These are phyloP conservation scores for Adelognathus sp. DNA, from an alignment of 2,888 invertebrate species.

Conservation along the genomic window DNA sequence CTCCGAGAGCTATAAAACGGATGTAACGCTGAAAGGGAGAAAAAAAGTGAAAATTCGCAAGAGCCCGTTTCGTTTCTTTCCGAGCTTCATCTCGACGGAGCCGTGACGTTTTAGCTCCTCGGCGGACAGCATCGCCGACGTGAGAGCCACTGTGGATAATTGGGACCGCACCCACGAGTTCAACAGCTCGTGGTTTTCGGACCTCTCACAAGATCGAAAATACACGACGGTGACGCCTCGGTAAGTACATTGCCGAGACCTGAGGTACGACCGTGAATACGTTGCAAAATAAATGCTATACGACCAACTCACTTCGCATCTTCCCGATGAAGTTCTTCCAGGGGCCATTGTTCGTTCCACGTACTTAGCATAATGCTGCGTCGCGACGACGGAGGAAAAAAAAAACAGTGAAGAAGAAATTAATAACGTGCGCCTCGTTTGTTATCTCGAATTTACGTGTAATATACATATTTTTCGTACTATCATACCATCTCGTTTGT, in stretches of 20 bases:
- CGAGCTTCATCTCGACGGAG: not conserved
- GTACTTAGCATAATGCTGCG: not conserved
- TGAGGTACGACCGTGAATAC: slow-evolving; percentile 18
- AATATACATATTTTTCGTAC: not conserved
- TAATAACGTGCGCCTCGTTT: not conserved
- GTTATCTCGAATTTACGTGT: not conserved
- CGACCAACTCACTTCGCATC: not conserved
- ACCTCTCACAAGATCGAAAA: slow-evolving; percentile 15
- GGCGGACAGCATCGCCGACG: not conserved
- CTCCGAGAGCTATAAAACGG: slow-evolving; percentile 49
- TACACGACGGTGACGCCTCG: slow-evolving; percentile 15
- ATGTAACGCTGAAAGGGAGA: not conserved
- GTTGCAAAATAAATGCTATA: not conserved
- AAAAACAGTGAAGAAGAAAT: not conserved
- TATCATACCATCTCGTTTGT: not conserved
- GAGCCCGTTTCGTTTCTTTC: not conserved
- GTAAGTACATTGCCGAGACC: slow-evolving; percentile 20
- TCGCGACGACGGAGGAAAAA: not conserved
- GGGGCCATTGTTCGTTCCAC: slow-evolving; percentile 13
- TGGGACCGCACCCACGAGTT: slow-evolving; percentile 69
- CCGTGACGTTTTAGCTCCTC: not conserved
- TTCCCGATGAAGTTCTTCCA: not conserved
- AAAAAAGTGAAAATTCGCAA: slow-evolving; percentile 33
- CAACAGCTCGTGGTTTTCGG: slow-evolving; percentile 27
- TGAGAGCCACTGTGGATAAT: slow-evolving; percentile 73